A percentile compares a stretch with the other conserved stretches of the same genome.
Conservation (phyloP, 2,797 vertebrate genomes). For the Xiphophorus birchmanni region DNA sequence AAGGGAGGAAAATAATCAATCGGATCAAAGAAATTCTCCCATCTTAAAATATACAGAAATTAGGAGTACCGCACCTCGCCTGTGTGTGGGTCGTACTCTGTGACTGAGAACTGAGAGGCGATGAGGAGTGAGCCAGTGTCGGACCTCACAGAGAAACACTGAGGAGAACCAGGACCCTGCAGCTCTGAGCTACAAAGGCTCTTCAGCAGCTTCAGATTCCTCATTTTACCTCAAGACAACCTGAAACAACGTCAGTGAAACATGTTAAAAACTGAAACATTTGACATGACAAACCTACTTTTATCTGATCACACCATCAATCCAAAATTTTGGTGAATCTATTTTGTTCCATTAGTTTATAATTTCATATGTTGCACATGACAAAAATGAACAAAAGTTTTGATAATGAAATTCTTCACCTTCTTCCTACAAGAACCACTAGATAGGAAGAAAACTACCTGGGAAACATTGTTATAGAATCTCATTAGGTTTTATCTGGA, state of each 20-base stretch:
- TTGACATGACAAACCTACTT: background rate
- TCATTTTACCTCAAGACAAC: conserved; percentile 77
- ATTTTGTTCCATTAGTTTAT: background rate
- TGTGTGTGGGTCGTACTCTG: conserved; percentile 80
- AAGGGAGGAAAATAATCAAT: background rate
- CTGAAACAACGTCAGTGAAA: background rate
- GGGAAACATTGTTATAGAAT: background rate
- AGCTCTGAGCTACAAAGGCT: conserved; percentile 69
- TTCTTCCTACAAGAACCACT: background rate
- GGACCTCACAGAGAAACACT: conserved; percentile 77
- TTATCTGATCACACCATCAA: background rate
- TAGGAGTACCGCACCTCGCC: conserved; percentile 78
- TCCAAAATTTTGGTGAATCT: background rate
- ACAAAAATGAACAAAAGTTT: background rate
- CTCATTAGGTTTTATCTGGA: background rate
- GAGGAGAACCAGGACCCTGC: conserved; percentile 77
- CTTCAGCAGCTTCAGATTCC: conserved; percentile 88
- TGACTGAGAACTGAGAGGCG: conserved; percentile 81
- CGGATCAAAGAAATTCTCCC: background rate
- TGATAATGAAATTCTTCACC: background rate
- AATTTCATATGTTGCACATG: background rate
- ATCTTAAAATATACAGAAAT: background rate
- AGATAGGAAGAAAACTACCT: background rate
- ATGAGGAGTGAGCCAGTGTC: conserved; percentile 83
- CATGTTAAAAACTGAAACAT: background rate